Conservation (phyloP, 2,888 invertebrate genomes). For the Scaptomyza reducta region DNA sequence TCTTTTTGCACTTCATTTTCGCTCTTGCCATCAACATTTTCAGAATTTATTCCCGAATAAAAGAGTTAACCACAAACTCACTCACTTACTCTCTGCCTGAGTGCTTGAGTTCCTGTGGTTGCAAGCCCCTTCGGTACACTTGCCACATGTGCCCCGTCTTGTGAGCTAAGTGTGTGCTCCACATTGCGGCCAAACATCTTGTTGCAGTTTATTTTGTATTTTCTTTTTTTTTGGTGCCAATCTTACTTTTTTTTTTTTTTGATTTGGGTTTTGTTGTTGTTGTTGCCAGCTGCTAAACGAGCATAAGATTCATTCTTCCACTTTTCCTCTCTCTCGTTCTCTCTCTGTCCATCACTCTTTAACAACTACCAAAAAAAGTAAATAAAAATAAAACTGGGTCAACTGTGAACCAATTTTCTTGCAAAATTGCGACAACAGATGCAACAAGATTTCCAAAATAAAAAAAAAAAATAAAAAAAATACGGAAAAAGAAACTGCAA, state of each 20-base stretch:
- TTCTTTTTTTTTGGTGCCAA: conserved; percentile 52
- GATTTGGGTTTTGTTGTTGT: conserved; percentile 3
- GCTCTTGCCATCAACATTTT: conserved; percentile 32
- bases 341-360: conserved; percentile 13
- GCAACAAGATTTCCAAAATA: conserved; percentile 54
- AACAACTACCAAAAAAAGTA: conserved; percentile 44
- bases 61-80: conserved; percentile 17
- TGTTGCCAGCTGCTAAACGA: conserved; percentile 54
- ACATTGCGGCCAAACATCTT: conserved; percentile 46
- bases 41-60: conserved; percentile 37
- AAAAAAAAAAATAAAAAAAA: conserved; percentile 28
- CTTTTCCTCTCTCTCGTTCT: conserved; percentile 6
- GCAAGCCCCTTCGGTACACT: neutral
- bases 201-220: conserved; percentile 37
- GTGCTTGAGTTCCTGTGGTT: conserved; percentile 36
- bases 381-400: conserved; percentile 64
- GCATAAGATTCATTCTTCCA: conserved; percentile 57
- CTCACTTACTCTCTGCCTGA: neutral
- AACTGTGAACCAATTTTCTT: conserved; percentile 75
- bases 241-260: conserved; percentile 43
- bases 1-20: conserved; percentile 31
- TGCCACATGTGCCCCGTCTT: neutral
- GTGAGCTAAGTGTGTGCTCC: conserved; percentile 33
- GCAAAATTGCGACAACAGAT: conserved; percentile 76
- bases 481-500: conserved; percentile 61